Conservation (phyloP, 2,888 invertebrate genomes). For the Melanotus villosus region DNA sequence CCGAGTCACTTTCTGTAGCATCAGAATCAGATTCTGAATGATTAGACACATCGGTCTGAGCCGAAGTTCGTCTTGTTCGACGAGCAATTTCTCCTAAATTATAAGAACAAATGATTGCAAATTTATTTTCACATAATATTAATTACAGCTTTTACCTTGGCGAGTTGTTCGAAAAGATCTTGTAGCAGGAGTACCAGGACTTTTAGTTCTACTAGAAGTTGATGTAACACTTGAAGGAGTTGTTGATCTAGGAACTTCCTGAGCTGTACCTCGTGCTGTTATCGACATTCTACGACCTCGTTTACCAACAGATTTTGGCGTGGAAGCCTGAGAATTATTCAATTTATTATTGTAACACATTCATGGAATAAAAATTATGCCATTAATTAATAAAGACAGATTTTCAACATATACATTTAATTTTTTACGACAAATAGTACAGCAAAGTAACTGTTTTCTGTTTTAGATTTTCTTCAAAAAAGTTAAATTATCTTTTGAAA, state of each 20-base stretch:
- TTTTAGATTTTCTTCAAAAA: too few relatives aligned
- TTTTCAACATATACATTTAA: too few relatives aligned
- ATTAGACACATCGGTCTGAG: conserved; percentile 72
- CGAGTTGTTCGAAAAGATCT: conserved; percentile 68
- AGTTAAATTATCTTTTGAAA: too few relatives aligned
- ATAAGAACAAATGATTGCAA: not conserved
- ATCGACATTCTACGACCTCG: conserved; percentile 69
- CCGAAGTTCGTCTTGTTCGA: conserved; percentile 72
- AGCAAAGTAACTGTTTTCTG: too few relatives aligned
- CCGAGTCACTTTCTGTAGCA: conserved; percentile 62
- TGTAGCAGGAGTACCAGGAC: conserved; percentile 74
- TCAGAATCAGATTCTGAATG: conserved; percentile 74
- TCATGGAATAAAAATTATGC: too few relatives aligned
- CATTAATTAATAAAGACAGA: too few relatives aligned
- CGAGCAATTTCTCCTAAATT: conserved; percentile 61
- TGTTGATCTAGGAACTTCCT: conserved; percentile 72
- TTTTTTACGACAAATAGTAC: too few relatives aligned
- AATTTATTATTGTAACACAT: too few relatives aligned
- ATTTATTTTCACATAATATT: too few relatives aligned
- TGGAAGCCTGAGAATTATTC: conserved; percentile 21
- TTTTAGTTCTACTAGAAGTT: conserved; percentile 76
- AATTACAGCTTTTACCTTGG: conserved; percentile 53
- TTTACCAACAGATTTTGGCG: conserved; percentile 63
- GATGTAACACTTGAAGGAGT: conserved; percentile 78
- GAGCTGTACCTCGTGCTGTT: conserved; percentile 63